phyloP scores from a whole-genome alignment of 2,113 vertebrate genomes.

The Nycticorax nycticorax region DNA sequence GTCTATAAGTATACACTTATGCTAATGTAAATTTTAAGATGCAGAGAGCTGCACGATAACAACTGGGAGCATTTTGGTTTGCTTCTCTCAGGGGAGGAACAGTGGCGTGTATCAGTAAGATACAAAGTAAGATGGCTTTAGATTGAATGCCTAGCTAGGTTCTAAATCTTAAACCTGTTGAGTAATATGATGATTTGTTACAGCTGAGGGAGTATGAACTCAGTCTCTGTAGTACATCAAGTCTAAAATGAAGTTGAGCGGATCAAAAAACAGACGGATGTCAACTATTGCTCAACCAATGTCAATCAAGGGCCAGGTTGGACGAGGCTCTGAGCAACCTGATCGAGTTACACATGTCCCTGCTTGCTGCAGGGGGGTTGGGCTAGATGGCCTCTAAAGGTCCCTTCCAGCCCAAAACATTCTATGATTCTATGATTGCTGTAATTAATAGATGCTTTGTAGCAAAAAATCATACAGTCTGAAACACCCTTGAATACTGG shows the following conservation, averaged over 20 bases:
- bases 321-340: too few species aligned
- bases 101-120: accelerated
- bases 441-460: neutral
- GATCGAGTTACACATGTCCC: too few species aligned
- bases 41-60: neutral
- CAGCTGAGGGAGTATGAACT: neutral
- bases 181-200: neutral
- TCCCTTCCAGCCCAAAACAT: too few species aligned
- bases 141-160: neutral
- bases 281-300: neutral
- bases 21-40: neutral
- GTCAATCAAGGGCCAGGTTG: too few species aligned
- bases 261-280: neutral
- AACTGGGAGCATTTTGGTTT: neutral
- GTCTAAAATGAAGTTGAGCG: neutral
- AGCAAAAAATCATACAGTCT: neutral
- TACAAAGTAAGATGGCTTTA: neutral
- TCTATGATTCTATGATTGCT: neutral
- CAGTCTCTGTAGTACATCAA: neutral
- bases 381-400: too few species aligned
- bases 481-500: neutral
- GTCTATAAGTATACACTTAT: neutral
- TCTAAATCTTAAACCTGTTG: neutral
- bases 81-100: neutral
- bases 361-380: too few species aligned